These are phyloP conservation scores for Drosophila repleta DNA, from an alignment of 1,140 invertebrate species.

Conservation along the genomic window DNA sequence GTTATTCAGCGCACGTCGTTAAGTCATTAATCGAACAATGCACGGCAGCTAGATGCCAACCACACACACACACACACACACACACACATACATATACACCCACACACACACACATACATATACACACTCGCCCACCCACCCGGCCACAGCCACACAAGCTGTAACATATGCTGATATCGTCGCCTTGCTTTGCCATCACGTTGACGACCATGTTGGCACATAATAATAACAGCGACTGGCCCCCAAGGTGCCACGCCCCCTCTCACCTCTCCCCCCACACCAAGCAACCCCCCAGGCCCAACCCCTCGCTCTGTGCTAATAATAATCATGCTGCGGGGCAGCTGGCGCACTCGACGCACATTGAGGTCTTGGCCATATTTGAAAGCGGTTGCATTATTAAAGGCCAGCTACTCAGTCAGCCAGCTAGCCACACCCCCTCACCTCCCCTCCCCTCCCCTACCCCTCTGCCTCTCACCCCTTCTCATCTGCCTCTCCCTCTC, in stretches of 20 bases:
- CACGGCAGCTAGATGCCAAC: constrained; percentile 62
- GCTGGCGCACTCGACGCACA: constrained; percentile 19
- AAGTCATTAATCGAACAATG: constrained; percentile 82
- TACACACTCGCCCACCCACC: not conserved
- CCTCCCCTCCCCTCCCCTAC: not conserved
- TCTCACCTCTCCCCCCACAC: not conserved
- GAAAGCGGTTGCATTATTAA: constrained; percentile 15
- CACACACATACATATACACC: constrained; percentile 1
- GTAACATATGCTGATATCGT: constrained; percentile 78
- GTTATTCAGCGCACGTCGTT: constrained; percentile 81
- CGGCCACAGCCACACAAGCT: constrained; percentile 17
- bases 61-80: constrained; percentile 21
- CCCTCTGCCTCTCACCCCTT: not conserved
- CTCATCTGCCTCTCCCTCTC: not conserved
- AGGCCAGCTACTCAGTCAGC: not conserved
- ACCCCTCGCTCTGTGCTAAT: constrained; percentile 18
- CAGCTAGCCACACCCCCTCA: not conserved
- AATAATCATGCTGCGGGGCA: constrained; percentile 46
- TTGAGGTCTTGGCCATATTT: constrained; percentile 38
- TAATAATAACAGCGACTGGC: constrained; percentile 54
- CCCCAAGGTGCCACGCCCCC: not conserved
- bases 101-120: constrained; percentile 20
- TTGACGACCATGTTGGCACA: constrained; percentile 78
- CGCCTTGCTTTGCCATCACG: constrained; percentile 52
- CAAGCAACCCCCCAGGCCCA: no score